Conservation (phyloP, 2,888 invertebrate species). For the Chrysodeixis includens region DNA sequence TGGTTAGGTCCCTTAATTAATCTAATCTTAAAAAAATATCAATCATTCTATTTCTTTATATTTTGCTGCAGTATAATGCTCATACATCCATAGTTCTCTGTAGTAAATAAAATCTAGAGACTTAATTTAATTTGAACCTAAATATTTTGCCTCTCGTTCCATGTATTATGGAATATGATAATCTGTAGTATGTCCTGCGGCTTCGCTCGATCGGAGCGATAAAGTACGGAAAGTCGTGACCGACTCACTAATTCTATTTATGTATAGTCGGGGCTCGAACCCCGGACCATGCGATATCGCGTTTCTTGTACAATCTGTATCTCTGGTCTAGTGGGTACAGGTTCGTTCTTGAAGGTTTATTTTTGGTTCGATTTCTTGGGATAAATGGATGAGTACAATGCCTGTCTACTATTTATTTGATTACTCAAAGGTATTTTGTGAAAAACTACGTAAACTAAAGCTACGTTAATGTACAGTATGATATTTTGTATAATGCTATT, state of each 20-base stretch:
- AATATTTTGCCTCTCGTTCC: not conserved
- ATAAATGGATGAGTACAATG: not conserved
- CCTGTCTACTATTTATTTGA: not conserved
- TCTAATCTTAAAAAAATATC: too few relatives aligned
- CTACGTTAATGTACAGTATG: too few relatives aligned
- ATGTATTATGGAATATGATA: slow-evolving; percentile 41
- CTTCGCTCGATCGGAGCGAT: slow-evolving; percentile 42
- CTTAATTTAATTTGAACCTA: not conserved
- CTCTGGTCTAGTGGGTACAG: slow-evolving; percentile 22
- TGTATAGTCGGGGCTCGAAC: slow-evolving; percentile 34
- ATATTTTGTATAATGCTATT: too few relatives aligned
- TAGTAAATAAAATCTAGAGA: too few relatives aligned
- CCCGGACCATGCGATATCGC: slow-evolving; percentile 46
- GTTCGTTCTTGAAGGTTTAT: not conserved
- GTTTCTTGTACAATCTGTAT: slow-evolving; percentile 38
- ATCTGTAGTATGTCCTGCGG: slow-evolving; percentile 26
- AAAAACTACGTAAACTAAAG: too few relatives aligned
- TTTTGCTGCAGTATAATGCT: too few relatives aligned
- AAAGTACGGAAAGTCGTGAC: slow-evolving; percentile 55
- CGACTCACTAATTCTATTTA: slow-evolving; percentile 58
- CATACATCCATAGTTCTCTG: too few relatives aligned
- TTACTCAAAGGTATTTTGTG: not conserved
- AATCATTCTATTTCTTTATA: too few relatives aligned
- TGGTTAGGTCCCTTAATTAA: too few relatives aligned
- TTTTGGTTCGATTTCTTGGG: not conserved